Conservation (phyloP, 1,140 invertebrate genomes). For the Hylaeus volcanicus region DNA sequence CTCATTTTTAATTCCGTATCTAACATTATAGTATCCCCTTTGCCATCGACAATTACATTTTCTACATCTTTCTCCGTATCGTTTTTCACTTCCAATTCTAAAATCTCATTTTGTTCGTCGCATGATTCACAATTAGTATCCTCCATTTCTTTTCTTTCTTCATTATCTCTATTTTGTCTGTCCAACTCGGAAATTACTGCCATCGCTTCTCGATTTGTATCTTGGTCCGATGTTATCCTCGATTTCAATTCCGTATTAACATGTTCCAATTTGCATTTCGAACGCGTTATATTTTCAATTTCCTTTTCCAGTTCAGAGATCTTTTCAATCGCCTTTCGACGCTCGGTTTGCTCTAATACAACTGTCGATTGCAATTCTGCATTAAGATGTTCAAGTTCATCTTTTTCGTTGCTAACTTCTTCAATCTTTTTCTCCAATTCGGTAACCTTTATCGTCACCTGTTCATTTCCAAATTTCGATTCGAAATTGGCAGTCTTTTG, state of each 20-base stretch:
- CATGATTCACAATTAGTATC: conserved; percentile 18
- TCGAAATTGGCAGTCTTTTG: conserved; percentile 5
- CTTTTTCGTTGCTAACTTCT: conserved; percentile 5
- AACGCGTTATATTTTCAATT: conserved; percentile 14
- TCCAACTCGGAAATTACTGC: conserved; percentile 19
- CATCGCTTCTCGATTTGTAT: background rate
- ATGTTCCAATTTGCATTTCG: conserved; percentile 30
- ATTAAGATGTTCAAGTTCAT: conserved; percentile 10
- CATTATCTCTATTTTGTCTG: background rate
- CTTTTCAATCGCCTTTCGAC: conserved; percentile 20
- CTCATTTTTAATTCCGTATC: conserved; percentile 65
- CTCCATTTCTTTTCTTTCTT: conserved; percentile 25
- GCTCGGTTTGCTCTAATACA: conserved; percentile 12
- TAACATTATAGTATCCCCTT: conserved; percentile 10
- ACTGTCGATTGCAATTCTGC: conserved; percentile 17
- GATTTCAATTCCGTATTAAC: background rate
- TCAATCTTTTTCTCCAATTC: conserved; percentile 2
- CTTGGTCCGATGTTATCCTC: conserved; percentile 2
- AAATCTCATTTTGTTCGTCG: background rate
- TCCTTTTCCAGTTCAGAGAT: conserved; percentile 21
- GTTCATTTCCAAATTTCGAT: conserved; percentile 9
- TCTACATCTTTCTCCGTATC: conserved; percentile 3
- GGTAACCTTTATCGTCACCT: conserved; percentile 8
- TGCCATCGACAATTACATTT: conserved; percentile 24
- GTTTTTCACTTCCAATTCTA: background rate